These are phyloP conservation scores for Aulostomus chinensis DNA, from an alignment of 2,797 vertebrate genomes.

Conservation along the genomic window DNA sequence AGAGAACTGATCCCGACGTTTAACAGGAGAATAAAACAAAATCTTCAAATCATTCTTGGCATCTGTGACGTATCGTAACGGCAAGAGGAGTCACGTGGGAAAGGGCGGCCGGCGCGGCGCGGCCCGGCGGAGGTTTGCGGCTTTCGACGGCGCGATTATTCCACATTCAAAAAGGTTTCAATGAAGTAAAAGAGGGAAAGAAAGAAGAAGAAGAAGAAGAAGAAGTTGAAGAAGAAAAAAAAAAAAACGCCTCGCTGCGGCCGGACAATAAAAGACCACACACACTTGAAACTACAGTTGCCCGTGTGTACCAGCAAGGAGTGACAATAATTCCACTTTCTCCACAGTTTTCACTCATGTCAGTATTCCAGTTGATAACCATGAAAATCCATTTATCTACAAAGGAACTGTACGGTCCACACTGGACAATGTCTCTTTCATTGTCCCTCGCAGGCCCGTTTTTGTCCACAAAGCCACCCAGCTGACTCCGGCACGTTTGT, in stretches of 20 bases:
- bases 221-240: background rate
- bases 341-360: conserved; percentile 77
- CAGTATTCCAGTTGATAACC: conserved; percentile 73
- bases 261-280: conserved; percentile 67
- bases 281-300: conserved; percentile 62
- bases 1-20: too few species aligned
- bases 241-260: conserved; percentile 1
- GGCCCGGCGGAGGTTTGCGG: too few species aligned
- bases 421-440: conserved; percentile 75
- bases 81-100: too few species aligned
- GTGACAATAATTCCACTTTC: conserved; percentile 75
- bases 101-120: too few species aligned
- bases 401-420: conserved; percentile 65
- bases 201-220: background rate
- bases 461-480: conserved; percentile 69
- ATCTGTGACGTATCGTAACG: too few species aligned
- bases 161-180: too few species aligned
- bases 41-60: too few species aligned
- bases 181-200: too few species aligned
- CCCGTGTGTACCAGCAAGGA: conserved; percentile 38
- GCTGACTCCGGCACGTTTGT: conserved; percentile 64
- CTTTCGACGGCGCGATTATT: too few species aligned
- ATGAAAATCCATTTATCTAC: conserved; percentile 82
- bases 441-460: conserved; percentile 58
- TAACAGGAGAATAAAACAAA: too few species aligned